phyloP scores from a whole-genome alignment of 2,113 vertebrate species.

The Hystrix brachyura region DNA sequence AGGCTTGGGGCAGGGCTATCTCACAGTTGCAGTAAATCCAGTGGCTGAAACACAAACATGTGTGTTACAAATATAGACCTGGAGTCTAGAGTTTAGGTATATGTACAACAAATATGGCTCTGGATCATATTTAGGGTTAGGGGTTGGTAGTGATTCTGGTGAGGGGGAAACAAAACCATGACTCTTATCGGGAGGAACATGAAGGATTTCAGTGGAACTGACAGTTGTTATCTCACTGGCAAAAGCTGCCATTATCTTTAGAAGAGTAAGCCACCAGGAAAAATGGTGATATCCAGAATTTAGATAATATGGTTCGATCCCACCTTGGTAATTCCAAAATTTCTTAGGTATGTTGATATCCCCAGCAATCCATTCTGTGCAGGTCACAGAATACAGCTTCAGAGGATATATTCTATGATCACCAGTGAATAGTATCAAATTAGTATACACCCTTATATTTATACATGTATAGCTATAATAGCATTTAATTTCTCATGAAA shows the following conservation, averaged over 20 bases:
- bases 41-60: neutral
- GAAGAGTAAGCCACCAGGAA: neutral
- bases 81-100: neutral
- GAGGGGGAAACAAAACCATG: neutral
- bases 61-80: neutral
- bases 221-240: neutral
- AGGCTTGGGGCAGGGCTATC: neutral
- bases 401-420: neutral
- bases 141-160: neutral
- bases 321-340: neutral
- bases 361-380: neutral
- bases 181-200: neutral
- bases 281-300: neutral
- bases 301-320: neutral
- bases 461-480: neutral
- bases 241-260: neutral
- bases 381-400: neutral
- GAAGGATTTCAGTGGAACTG: neutral
- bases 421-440: neutral
- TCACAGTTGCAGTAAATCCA: neutral
- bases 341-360: too few species aligned
- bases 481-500: neutral
- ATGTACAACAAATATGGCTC: neutral
- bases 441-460: too few species aligned
- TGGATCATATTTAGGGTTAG: neutral